Base-by-base conservation (phyloP, 2,888 invertebrate genomes). In the Cheilosia scutellata region DNA sequence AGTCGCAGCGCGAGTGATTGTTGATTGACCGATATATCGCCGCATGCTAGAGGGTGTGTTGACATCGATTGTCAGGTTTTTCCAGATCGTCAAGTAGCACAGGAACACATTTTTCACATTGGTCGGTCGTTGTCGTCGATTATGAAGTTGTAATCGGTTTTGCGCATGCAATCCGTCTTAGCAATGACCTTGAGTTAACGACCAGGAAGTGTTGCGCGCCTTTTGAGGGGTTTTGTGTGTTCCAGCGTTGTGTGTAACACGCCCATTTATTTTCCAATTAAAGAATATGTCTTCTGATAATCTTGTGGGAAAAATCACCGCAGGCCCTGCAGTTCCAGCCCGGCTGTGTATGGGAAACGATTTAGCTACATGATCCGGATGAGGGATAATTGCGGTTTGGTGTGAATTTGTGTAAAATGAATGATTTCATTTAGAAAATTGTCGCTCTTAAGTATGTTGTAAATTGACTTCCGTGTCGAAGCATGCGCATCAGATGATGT, bases 121-220 rank as follows among this genome's bases (percentile, higher is more conserved):
- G 29, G 29, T 16, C 29, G 57, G 57, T 58, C 58, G 71, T 49
- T 16, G 40, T 42, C 31, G 84, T 75, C 84, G 79, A 75, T 79
- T 75, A 79, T 76, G 75, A 75, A 79, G 79, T 60, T 76, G 65
- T 71, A 84, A 84, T 79, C 79, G 75, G 53, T 71, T 79, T 58
- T 71, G 60, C 53, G 70, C 79, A 79, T 84, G 79, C 84, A 79
- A 84, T 84, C 79, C 62, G 68, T 84, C 71, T 84, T 76, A 70
- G 65, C 75, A 84, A 79, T 84, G 84, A 84, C 84, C 84, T 84
- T 84, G 84, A 84, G 75, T 84, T 84, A 84, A 84, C 65, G 79
- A 79, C 84, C 84, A 84, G 84, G 84, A 84, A 84, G 79, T 66
- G 70, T 63, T 75, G 74, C 37, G 31, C 62, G 31, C 62, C 20